Evolutionary conservation across 2,113 vertebrate species (phyloP), one percentile per base, ranked within the genome.

Genomic region (Spea multiplicata): DNA sequence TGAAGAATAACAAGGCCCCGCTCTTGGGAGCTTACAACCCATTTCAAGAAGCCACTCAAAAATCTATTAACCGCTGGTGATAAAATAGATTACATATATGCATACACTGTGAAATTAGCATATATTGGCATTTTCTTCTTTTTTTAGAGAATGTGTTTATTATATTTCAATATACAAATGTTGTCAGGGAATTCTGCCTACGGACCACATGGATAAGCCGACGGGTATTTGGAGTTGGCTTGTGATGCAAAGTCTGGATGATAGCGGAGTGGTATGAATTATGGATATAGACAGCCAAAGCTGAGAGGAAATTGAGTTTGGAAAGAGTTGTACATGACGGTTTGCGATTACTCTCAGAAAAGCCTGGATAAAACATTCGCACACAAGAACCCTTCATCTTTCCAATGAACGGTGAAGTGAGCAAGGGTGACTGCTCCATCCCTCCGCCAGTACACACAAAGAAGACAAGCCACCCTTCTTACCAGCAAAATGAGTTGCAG

Each of bases 331-430:
- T 73, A 52, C 64, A 67, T 80, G 59, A 78, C 14, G 69, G 77
- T 73, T 73, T 73, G 77, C 70, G 77, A 80, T 73, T 80, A 73
- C 70, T 44, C 71, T 67, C 9, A 55, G 44, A 12, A 14, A 30
- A 55, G 69, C 5, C 71, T 67, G 77, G 70, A 80, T 73, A 73
- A 66, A 73, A 73, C 77, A 73, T 50, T 57, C 57, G 64, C 45
- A 78, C 76, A 72, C 49, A 80, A 57, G 16, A 73, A 73, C 77
- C 77, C 77, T 80, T 80, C 77, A 80, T 80, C 77, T 80, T 45
- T 66, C 77, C 64, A 44, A 50, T 66, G 46, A 80, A 73, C 45
- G 62, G 61, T 59, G 70, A 73, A 80, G 45, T 80, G 77, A 80
- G 52, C 71, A 67, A 50, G 77, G 77, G 70, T 66, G 77, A 80